These are phyloP conservation scores for Enteromius unitaeniatus DNA, from an alignment of 2,797 vertebrate species.

Conservation along the genomic window DNA sequence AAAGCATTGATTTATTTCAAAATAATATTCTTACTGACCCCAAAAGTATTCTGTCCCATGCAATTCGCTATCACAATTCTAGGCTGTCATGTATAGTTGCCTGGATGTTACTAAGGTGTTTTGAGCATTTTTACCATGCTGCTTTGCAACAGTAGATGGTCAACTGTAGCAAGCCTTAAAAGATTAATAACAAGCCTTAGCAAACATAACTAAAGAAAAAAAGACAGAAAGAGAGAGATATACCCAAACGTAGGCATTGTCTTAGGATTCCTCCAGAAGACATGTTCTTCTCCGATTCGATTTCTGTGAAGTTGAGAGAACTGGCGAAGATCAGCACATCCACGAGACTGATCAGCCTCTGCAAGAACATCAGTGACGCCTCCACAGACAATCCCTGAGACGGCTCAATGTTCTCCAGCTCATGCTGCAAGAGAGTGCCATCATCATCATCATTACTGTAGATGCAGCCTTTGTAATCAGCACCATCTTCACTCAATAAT, in stretches of 20 bases:
- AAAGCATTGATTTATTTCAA: neutral
- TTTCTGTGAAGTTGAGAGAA: slow-evolving; percentile 95
- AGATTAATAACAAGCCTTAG: neutral
- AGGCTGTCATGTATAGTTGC: neutral
- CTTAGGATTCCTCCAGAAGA: slow-evolving; percentile 94
- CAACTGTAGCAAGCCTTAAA: neutral
- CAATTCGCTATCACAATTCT: neutral
- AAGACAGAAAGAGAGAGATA: neutral
- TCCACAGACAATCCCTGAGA: slow-evolving; percentile 93
- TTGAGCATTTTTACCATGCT: neutral
- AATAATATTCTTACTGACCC: neutral
- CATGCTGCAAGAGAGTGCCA: slow-evolving; percentile 80
- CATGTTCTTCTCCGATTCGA: slow-evolving; percentile 99
- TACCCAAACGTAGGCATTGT: slow-evolving; percentile 95
- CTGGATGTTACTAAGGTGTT: neutral
- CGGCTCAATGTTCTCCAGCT: slow-evolving; percentile 92
- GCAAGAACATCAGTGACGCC: slow-evolving; percentile 91
- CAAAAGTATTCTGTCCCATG: neutral
- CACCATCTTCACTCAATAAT: neutral
- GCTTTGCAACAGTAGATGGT: neutral
- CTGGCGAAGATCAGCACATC: slow-evolving; percentile 98
- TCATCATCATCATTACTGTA: neutral
- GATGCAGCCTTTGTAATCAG: neutral
- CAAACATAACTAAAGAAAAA: neutral
- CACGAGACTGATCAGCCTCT: slow-evolving; percentile 92